Base-by-base conservation (phyloP, 2,113 vertebrate species). In the Grammomys dolichurus region DNA sequence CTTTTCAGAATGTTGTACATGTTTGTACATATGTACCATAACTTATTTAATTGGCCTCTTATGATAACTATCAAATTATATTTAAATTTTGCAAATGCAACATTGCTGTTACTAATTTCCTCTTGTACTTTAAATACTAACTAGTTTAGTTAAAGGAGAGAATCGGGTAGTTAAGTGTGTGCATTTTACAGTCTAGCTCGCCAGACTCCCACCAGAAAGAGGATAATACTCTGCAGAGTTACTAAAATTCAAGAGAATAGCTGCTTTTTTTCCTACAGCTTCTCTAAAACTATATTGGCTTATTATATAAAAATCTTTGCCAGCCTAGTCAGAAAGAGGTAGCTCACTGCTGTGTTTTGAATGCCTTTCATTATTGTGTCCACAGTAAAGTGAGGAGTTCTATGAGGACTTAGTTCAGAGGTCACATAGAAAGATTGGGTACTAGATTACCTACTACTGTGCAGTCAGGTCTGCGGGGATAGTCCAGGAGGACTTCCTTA, bases 41-140 rank as follows among this genome's bases (percentile, higher is more conserved):
- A 51, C 70, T 89, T 90, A 31, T 85, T 84, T 85, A 90, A 63
- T 33, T 82, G 81, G 46, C 36, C 33, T 80, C 16, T 58, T 90
- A 3, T 70, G 54, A 58, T 90, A 63, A 80, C 56, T 46, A 28
- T 94, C 3, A 26, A 56, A 14, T 87, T 87, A 26, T 92, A 51
- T 88, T 92, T 92, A 90, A 93, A 51, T 58, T 89, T 75, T 95
- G 19, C 56, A 89, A 91, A 22, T 94, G 60, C 87, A 90, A 58
- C 28, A 43, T 0, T 90, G 60, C 56, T 87, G 26, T 60, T 76
- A 58, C 95, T 80, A 91, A 88, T 92, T 92, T 92, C n/a, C 48
- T 81, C 81, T 91, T 87, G n/a, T 9, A n/a, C 51, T 97, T 96
- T 70, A 82, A 70, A 4, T 92, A 63, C 13, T 91, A 89, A 69